phyloP scores from a whole-genome alignment of 2,797 vertebrate species.

The Delichon dasypus region DNA sequence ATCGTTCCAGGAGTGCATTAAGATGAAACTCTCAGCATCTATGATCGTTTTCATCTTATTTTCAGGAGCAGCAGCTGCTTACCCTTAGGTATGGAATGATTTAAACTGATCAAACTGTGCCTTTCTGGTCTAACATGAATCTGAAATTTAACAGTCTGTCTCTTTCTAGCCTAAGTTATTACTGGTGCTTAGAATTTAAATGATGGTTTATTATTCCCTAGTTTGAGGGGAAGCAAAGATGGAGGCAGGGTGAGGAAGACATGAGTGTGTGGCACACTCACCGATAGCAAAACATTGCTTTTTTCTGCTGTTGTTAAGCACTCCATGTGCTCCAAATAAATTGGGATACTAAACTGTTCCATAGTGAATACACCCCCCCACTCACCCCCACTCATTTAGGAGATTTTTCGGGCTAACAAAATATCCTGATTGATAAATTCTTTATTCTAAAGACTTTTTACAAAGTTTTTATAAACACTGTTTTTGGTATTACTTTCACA shows the following conservation, averaged over 20 bases:
- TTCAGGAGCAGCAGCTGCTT: not conserved
- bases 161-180: not conserved
- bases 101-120: not conserved
- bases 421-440: not conserved
- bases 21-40: not conserved
- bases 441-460: not conserved
- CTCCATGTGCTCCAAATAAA: not conserved
- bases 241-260: not conserved
- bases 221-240: not conserved
- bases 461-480: not conserved
- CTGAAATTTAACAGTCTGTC: not conserved
- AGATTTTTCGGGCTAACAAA: not conserved
- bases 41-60: not conserved
- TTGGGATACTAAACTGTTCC: not conserved
- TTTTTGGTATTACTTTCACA: conserved; percentile 16
- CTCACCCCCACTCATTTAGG: not conserved
- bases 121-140: not conserved
- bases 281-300: not conserved
- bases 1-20: not conserved
- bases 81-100: not conserved
- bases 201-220: not conserved
- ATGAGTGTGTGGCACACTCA: not conserved
- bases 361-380: not conserved
- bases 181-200: not conserved
- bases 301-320: not conserved